phyloP scores from a whole-genome alignment of 2,888 invertebrate genomes.

The Piscicola geometra region DNA sequence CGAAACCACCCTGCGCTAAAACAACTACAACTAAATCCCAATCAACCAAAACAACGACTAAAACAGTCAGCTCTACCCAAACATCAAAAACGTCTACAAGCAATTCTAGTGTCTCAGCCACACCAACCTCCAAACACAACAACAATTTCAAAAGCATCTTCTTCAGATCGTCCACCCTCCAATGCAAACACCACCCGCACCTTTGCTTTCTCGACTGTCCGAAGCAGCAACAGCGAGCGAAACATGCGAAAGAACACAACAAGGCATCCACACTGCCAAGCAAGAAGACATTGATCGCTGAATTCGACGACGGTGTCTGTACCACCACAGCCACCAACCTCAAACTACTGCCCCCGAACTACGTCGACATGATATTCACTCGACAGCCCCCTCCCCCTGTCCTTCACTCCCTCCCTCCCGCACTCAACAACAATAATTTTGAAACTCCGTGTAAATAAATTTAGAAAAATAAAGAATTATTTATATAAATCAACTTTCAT shows the following conservation, averaged over 20 bases:
- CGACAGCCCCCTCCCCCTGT: slow-evolving; percentile 22
- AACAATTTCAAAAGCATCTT: slow-evolving; percentile 1
- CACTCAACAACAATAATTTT: too few species aligned
- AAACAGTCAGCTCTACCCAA: neutral
- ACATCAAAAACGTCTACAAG: neutral
- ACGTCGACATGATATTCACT: slow-evolving; percentile 40
- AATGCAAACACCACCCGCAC: neutral
- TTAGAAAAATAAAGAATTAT: too few species aligned
- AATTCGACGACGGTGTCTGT: neutral
- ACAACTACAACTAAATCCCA: neutral
- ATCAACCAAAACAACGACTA: neutral
- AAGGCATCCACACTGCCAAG: slow-evolving; percentile 1
- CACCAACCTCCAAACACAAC: neutral
- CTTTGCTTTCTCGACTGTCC: too few species aligned
- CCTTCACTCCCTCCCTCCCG: neutral
- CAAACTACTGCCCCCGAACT: slow-evolving; percentile 36
- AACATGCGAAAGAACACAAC: neutral
- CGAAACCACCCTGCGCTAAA: neutral
- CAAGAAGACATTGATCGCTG: neutral
- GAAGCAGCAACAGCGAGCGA: neutral
- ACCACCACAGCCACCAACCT: neutral
- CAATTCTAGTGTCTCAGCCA: neutral
- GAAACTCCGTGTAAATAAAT: too few species aligned
- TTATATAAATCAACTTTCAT: too few species aligned
- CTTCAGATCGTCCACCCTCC: neutral